phyloP scores from a whole-genome alignment of 2,888 invertebrate species.

The Leptogaster cylindrica region DNA sequence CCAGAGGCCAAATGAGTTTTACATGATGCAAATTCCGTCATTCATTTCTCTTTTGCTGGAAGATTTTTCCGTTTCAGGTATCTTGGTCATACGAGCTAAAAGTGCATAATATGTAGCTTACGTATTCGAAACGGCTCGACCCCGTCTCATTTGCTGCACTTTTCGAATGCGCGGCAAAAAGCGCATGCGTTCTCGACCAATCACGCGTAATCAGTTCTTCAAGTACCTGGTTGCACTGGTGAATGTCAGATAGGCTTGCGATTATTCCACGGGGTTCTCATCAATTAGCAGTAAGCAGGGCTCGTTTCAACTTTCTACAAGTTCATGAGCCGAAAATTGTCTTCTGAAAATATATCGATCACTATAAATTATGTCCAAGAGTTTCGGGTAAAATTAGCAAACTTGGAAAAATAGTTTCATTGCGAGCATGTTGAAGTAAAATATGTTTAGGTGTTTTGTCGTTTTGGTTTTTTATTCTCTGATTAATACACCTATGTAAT shows the following conservation, averaged over 20 bases:
- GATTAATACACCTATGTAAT: too few species aligned
- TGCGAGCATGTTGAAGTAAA: too few species aligned
- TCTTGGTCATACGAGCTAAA: conserved; percentile 14
- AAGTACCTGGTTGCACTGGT: conserved; percentile 36
- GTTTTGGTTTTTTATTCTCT: too few species aligned
- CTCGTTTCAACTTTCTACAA: conserved; percentile 50
- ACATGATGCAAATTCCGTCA: conserved; percentile 20
- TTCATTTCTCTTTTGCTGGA: conserved; percentile 43
- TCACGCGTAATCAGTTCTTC: conserved; percentile 43
- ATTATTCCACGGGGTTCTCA: conserved; percentile 49
- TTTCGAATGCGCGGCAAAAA: conserved; percentile 19
- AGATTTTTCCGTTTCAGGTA: conserved; percentile 32
- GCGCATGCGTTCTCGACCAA: too few species aligned
- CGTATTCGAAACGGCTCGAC: conserved; percentile 5
- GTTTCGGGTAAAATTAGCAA: too few species aligned
- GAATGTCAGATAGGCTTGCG: conserved; percentile 31
- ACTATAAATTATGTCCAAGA: too few species aligned
- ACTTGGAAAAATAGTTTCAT: too few species aligned
- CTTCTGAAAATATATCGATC: too few species aligned
- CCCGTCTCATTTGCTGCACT: conserved; percentile 19
- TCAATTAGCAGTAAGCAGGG: conserved; percentile 51
- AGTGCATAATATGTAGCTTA: conserved; percentile 1
- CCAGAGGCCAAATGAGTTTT: conserved; percentile 44
- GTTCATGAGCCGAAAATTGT: conserved; percentile 45
- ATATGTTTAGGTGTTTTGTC: too few species aligned